phyloP scores from a whole-genome alignment of 2,888 invertebrate genomes.

The Rutpela maculata region DNA sequence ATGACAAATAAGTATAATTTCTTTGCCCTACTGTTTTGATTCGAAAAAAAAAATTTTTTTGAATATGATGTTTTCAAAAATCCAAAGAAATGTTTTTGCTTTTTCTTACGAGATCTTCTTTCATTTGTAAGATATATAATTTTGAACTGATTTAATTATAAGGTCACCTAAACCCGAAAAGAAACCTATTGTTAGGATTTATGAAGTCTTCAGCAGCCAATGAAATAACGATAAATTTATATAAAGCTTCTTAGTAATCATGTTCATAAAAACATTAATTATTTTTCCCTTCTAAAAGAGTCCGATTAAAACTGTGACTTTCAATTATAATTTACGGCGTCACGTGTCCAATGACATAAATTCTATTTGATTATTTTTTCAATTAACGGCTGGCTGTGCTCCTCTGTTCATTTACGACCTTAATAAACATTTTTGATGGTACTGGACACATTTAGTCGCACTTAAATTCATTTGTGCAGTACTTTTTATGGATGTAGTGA shows the following conservation, averaged over 20 bases:
- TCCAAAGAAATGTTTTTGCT: no score
- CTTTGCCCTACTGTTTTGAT: no score
- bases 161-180: background rate
- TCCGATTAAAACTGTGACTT: conserved; percentile 29
- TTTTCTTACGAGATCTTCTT: no score
- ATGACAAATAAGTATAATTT: no score
- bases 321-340: conserved; percentile 39
- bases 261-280: background rate
- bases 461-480: background rate
- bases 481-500: background rate
- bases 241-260: background rate
- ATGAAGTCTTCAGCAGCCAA: background rate
- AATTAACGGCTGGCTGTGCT: conserved; percentile 10
- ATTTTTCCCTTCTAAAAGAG: conserved; percentile 10
- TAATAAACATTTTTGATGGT: conserved; percentile 3
- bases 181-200: background rate
- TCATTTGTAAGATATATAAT: no score
- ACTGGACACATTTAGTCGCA: background rate
- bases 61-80: no score
- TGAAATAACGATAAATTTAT: background rate
- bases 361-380: conserved; percentile 23
- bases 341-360: conserved; percentile 34
- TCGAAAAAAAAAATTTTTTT: no score
- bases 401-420: background rate
- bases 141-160: no score